Percentiles rank a stretch among this genome's conserved stretches.
These are phyloP conservation scores for Columba guinea DNA, from an alignment of 2,797 vertebrate genomes.

Conservation along the genomic window DNA sequence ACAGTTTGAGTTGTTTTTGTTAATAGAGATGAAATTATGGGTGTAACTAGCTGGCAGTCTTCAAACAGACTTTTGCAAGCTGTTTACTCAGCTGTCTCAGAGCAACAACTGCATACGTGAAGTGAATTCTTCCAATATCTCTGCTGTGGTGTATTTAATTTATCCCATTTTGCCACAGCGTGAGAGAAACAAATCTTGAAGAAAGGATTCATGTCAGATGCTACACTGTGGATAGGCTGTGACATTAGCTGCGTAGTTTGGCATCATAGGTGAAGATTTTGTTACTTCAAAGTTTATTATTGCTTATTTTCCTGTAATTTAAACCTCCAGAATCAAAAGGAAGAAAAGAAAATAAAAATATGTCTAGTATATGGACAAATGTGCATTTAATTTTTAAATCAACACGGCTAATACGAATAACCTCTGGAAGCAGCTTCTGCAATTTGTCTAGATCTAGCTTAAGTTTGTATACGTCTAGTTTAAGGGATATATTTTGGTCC, in stretches of 20 bases:
- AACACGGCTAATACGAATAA: background rate
- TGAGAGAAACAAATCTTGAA: background rate
- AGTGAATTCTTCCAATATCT: constrained; percentile 79
- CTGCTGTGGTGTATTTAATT: constrained; percentile 73
- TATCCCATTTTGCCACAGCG: constrained; percentile 73
- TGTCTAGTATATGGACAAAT: background rate
- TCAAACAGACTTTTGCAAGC: constrained; percentile 80
- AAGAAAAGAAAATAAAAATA: background rate
- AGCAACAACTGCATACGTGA: constrained; percentile 80
- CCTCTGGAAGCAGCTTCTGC: background rate
- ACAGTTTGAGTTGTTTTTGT: constrained; percentile 82
- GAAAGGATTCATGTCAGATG: background rate
- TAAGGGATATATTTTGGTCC: background rate
- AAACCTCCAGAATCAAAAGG: background rate
- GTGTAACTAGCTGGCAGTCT: constrained; percentile 83
- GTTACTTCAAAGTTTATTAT: background rate
- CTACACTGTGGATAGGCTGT: background rate
- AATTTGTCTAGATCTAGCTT: background rate
- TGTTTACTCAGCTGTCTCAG: constrained; percentile 86
- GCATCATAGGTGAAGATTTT: background rate
- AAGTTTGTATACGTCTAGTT: background rate
- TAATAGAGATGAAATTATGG: constrained; percentile 87
- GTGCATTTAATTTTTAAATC: background rate
- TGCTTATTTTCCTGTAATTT: background rate
- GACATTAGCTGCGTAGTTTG: background rate